phyloP scores from a whole-genome alignment of 2,888 invertebrate species.

The Meteorus cinctellus region DNA sequence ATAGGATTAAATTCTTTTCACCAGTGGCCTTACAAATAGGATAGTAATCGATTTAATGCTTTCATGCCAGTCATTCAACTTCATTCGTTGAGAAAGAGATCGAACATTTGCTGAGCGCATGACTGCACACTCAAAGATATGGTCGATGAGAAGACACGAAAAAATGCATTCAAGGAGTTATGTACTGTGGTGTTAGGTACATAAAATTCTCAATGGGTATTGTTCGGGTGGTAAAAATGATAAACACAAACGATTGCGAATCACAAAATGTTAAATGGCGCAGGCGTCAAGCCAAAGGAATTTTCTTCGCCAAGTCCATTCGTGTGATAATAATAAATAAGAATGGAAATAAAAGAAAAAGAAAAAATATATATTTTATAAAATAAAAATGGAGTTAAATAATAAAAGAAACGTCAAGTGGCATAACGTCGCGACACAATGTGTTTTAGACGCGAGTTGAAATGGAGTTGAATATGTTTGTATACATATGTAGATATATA shows the following conservation, averaged over 20 bases:
- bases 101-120: not conserved
- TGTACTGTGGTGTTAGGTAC: too few species aligned
- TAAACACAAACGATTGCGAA: not conserved
- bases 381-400: not conserved
- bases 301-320: not conserved
- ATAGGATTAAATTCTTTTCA: not conserved
- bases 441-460: not conserved
- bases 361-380: not conserved
- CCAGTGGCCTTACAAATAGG: not conserved
- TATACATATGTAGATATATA: not conserved
- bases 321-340: not conserved
- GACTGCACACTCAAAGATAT: conserved; percentile 4
- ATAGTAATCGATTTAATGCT: not conserved
- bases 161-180: not conserved
- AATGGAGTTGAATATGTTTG: not conserved
- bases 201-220: too few species aligned
- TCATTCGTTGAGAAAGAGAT: not conserved
- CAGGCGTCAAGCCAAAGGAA: not conserved
- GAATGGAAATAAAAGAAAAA: not conserved
- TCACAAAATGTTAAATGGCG: not conserved
- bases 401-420: conserved; percentile 2
- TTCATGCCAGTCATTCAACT: conserved; percentile 3
- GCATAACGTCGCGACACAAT: not conserved
- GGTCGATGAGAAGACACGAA: not conserved
- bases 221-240: not conserved